Base-by-base conservation (phyloP, 2,888 invertebrate species). In the Callinectes sapidus region DNA sequence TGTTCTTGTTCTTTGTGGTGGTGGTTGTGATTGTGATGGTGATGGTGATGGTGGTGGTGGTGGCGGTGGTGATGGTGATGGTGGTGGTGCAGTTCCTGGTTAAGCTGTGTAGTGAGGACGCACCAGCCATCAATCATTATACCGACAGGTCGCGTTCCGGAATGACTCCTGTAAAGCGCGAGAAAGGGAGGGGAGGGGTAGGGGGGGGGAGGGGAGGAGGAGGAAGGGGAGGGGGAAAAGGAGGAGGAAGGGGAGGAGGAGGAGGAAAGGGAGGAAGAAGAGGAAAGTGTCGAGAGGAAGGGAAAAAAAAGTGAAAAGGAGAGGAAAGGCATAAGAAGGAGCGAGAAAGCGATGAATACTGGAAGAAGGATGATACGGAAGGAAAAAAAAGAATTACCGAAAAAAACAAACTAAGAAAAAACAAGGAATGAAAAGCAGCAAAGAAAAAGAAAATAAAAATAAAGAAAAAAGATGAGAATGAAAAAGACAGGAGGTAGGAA, bases 121-220 rank as follows among this genome's bases (percentile, higher is more conserved):
- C 87, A 48, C 28, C 89, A 55, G 81, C 81, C 89, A 77, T 92
- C 89, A 54, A 81, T 92, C 91, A 85, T 55, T 18, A 28, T 61
- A 54, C 81, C 81, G 81, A 81, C 85, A 77, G 55, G 32, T 54
- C 87, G 35, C 87, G 91, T 87, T 71, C 87, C 71, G 66, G 71
- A 91, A 91, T 87, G 87, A 91, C 87, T 91, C 91, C 87, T 91
- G 86, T 28, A 61, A 55, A 28, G 32, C 32, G 55, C 32, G 54
- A 55, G 61, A 86, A 35, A 16, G 35, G 61, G 61, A 0, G 35
- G 55, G 8, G 16, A 18, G 35, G 61, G 23, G 32, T 23, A 23
- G 55, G 23, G 18, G n/a, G 14, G 2, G 54, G 61, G n/a, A n/a
- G 35, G 8, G 55, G n/a, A 23, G n/a, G 54, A 32, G 35, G 61